Conservation (phyloP, 2,888 invertebrate genomes). For the Cephonodes hylas region DNA sequence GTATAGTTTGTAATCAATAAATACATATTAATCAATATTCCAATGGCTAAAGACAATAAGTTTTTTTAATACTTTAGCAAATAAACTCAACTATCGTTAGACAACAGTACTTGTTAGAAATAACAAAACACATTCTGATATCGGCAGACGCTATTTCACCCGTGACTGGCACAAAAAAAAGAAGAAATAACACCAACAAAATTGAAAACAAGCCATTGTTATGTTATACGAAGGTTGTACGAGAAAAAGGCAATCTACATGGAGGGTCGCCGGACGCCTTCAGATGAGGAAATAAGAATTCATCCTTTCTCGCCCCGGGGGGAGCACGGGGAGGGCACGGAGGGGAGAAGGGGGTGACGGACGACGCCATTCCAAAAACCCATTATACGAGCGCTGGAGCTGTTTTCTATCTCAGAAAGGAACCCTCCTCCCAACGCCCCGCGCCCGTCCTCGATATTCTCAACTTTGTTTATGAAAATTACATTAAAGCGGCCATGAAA, state of each 20-base stretch:
- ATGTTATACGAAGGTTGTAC: constrained; percentile 76
- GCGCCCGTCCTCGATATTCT: constrained; percentile 64
- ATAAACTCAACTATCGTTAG: neutral
- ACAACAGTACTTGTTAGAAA: neutral
- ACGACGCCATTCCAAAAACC: constrained; percentile 87
- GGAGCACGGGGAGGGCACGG: constrained; percentile 51
- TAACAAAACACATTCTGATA: constrained; percentile 3
- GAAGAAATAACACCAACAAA: constrained; percentile 65
- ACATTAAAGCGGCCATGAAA: constrained; percentile 81
- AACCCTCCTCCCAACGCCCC: constrained; percentile 55
- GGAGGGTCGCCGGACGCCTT: constrained; percentile 77
- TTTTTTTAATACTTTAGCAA: too few species aligned
- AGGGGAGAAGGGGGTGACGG: constrained; percentile 84
- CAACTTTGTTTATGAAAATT: constrained; percentile 81
- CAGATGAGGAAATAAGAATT: constrained; percentile 82
- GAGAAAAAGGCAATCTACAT: constrained; percentile 80
- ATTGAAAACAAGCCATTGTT: constrained; percentile 80
- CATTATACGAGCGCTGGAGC: constrained; percentile 85
- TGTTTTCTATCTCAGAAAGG: constrained; percentile 81
- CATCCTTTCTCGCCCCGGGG: constrained; percentile 77
- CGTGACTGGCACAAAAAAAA: constrained; percentile 35
- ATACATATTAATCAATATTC: too few species aligned
- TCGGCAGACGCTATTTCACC: neutral
- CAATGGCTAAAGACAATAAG: too few species aligned
- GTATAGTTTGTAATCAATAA: too few species aligned